phyloP scores from a whole-genome alignment of 37 sponge, comb jelly and placozoan species.

The Geodia barretti region DNA sequence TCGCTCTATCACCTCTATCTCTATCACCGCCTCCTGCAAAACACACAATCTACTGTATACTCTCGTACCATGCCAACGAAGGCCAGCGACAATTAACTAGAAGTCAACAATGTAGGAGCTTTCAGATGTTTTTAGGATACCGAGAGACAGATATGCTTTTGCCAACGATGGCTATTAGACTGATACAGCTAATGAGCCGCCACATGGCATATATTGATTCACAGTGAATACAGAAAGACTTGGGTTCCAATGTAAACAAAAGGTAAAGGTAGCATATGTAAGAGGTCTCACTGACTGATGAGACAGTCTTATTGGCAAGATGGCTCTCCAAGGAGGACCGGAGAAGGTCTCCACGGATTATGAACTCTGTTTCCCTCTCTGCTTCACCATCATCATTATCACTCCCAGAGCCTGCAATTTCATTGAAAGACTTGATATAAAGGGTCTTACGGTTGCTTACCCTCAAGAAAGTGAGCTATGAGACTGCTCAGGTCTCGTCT shows the following conservation, averaged over 20 bases:
- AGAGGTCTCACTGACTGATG: conserved; percentile 19
- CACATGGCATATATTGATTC: no score
- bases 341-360: conserved; percentile 63
- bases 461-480: conserved; percentile 46
- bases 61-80: not conserved
- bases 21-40: conserved; percentile 68
- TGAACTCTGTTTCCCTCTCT: conserved; percentile 66
- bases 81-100: not conserved
- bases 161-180: no score
- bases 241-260: no score
- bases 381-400: not conserved
- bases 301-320: conserved; percentile 15
- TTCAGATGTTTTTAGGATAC: no score
- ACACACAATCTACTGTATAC: no score
- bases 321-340: conserved; percentile 34
- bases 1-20: conserved; percentile 64
- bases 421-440: not conserved
- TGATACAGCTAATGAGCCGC: no score
- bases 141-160: no score
- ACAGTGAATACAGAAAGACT: no score
- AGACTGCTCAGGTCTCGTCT: conserved; percentile 45
- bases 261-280: not conserved
- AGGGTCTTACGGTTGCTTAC: not conserved
- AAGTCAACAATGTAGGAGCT: no score
- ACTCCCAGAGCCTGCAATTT: not conserved